Conservation (phyloP, 2,113 vertebrate species). For the Physeter macrocephalus region DNA sequence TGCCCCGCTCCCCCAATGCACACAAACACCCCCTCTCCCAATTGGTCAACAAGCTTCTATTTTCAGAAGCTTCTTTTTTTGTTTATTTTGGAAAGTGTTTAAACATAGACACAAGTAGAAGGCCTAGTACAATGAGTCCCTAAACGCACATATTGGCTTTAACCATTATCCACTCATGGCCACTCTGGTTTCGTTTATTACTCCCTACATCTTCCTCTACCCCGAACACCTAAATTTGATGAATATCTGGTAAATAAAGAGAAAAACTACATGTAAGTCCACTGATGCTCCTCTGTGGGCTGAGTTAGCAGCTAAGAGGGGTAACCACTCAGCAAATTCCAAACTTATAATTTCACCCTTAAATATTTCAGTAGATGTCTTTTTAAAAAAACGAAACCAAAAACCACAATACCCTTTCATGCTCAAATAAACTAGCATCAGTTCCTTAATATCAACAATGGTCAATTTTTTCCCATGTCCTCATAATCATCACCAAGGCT, state of each 20-base stretch:
- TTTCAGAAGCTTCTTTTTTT: background rate
- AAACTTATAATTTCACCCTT: background rate
- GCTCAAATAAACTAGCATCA: background rate
- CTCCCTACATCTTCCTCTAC: rapidly evolving
- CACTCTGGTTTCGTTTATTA: rapidly evolving
- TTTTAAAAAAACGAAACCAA: background rate
- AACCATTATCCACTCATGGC: rapidly evolving
- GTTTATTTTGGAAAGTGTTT: background rate
- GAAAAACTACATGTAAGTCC: background rate
- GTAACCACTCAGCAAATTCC: background rate
- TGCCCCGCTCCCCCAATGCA: no score
- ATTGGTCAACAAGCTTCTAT: rapidly evolving
- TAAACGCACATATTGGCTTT: rapidly evolving
- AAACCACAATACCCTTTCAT: background rate
- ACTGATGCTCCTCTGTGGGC: background rate
- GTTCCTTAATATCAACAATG: background rate
- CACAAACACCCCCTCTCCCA: background rate
- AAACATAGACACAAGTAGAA: background rate
- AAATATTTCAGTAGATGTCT: background rate
- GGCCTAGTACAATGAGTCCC: rapidly evolving
- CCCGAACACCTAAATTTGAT: background rate
- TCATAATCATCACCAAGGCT: background rate
- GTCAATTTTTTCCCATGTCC: background rate
- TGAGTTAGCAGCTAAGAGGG: background rate
- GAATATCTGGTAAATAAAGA: background rate